Conservation (phyloP, 2,888 invertebrate genomes). For the Cryptosula pallasiana region DNA sequence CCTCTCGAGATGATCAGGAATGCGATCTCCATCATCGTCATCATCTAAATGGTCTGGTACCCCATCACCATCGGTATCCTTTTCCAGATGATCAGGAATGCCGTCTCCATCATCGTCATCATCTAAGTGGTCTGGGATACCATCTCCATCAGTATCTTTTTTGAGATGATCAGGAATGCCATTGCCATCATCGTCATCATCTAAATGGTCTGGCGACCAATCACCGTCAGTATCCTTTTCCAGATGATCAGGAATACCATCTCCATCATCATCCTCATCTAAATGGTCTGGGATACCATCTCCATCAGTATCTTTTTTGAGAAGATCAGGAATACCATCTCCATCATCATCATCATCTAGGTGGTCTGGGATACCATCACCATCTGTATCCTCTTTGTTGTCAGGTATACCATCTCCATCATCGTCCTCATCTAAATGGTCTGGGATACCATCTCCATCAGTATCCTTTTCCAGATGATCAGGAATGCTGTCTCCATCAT, state of each 20-base stretch:
- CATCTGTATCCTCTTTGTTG: conserved; percentile 4
- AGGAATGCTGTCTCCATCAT: conserved; percentile 12
- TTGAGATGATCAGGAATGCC: conserved; percentile 4
- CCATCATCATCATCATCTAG: conserved; percentile 26
- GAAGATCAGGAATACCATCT: conserved; percentile 12
- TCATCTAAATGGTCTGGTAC: conserved; percentile 28
- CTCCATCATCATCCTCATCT: conserved; percentile 24
- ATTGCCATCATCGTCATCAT: conserved; percentile 7
- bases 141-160: conserved; percentile 31
- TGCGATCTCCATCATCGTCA: conserved; percentile 30
- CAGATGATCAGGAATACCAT: background rate
- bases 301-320: background rate
- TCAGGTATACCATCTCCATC: conserved; percentile 17
- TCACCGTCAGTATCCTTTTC: conserved; percentile 27
- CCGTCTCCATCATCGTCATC: conserved; percentile 25
- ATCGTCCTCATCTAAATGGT: conserved; percentile 4
- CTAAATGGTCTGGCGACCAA: conserved; percentile 32
- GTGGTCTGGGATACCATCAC: conserved; percentile 13
- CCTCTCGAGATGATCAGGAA: conserved; percentile 29
- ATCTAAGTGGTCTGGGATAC: conserved; percentile 28
- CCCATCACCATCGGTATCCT: conserved; percentile 30
- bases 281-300: conserved; percentile 24
- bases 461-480: conserved; percentile 3
- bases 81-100: conserved; percentile 21
- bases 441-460: conserved; percentile 15